Percentiles rank a stretch among this genome's conserved stretches.
phyloP scores from a whole-genome alignment of 2,888 invertebrate species.

The Drosophila pseudotalamancana region DNA sequence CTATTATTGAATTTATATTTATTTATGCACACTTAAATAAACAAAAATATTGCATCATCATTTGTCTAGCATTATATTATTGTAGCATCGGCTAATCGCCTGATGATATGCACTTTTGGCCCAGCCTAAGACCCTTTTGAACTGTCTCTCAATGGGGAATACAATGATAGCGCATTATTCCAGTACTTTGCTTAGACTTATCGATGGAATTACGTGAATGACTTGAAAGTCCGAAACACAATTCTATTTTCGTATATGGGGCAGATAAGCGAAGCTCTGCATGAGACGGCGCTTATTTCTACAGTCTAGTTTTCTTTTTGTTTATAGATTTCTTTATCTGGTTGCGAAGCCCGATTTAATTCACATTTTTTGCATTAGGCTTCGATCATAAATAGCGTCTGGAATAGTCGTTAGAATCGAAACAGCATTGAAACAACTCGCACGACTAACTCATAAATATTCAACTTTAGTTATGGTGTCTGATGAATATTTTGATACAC shows the following conservation, averaged over 20 bases:
- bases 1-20: not conserved
- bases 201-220: slow-evolving; percentile 23
- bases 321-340: too few relatives aligned
- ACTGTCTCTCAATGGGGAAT: slow-evolving; percentile 18
- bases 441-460: slow-evolving; percentile 71
- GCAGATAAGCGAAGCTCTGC: slow-evolving; percentile 11
- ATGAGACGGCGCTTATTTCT: slow-evolving; percentile 4
- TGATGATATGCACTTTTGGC: slow-evolving; percentile 33
- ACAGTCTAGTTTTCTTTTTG: too few relatives aligned
- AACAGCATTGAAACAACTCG: slow-evolving; percentile 43
- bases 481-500: slow-evolving; percentile 40
- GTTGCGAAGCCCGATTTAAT: slow-evolving; percentile 5
- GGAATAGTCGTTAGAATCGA: slow-evolving; percentile 28
- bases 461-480: slow-evolving; percentile 44
- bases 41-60: not conserved
- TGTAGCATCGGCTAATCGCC: slow-evolving; percentile 6
- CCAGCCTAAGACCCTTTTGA: slow-evolving; percentile 1
- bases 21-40: not conserved
- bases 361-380: slow-evolving; percentile 27
- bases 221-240: slow-evolving; percentile 18
- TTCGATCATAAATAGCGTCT: slow-evolving; percentile 44
- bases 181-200: slow-evolving; percentile 7
- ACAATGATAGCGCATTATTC: slow-evolving; percentile 40
- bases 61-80: not conserved
- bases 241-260: slow-evolving; percentile 5